Conservation (phyloP, 2,888 invertebrate species). For the Polydrusus pterygomalis region DNA sequence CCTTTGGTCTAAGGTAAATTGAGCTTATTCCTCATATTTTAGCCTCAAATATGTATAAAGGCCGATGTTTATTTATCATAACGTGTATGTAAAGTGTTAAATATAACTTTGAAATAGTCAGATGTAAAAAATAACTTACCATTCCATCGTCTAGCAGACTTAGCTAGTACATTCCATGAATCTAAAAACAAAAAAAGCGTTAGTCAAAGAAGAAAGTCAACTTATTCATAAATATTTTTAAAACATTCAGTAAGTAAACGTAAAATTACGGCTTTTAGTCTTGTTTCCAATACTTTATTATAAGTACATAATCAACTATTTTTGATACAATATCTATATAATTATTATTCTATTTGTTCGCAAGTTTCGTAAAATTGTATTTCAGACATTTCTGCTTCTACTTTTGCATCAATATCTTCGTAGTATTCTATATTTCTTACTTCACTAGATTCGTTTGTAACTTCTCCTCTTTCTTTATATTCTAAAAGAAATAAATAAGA, state of each 20-base stretch:
- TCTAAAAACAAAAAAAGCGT: conserved; percentile 8
- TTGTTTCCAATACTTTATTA: neutral
- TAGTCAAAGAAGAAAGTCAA: neutral
- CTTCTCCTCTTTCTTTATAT: neutral
- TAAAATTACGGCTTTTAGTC: neutral
- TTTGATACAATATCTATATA: neutral
- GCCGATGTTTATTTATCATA: too few species aligned
- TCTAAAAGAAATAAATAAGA: neutral
- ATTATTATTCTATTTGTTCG: neutral
- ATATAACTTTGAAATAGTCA: too few species aligned
- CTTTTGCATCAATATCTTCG: conserved; percentile 12
- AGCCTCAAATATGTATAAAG: too few species aligned
- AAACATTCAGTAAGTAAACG: neutral
- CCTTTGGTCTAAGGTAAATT: too few species aligned
- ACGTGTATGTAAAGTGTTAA: too few species aligned
- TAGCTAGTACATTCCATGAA: neutral
- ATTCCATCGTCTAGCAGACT: conserved; percentile 7
- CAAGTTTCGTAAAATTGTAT: neutral
- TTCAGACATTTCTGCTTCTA: neutral
- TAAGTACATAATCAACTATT: neutral
- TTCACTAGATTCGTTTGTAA: neutral
- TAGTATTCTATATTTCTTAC: neutral
- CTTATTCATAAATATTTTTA: neutral
- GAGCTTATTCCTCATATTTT: too few species aligned
- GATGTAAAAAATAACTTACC: too few species aligned